phyloP scores from a whole-genome alignment of 2,797 vertebrate genomes.

The Megalops cyprinoides region DNA sequence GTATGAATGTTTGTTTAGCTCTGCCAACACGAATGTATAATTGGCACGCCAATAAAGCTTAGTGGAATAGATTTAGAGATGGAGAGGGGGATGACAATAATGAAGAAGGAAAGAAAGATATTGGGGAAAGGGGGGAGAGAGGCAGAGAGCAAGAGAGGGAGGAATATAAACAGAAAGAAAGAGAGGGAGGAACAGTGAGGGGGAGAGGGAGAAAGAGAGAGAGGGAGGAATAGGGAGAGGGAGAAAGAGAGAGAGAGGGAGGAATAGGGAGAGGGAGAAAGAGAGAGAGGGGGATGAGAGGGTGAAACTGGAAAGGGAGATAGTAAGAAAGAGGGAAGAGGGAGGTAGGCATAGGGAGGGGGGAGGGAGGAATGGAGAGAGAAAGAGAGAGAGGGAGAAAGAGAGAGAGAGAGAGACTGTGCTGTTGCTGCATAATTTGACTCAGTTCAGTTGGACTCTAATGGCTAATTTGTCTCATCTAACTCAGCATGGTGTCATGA shows the following conservation, averaged over 20 bases:
- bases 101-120: not conserved
- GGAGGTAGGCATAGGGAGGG: too few relatives aligned
- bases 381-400: not conserved
- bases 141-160: not conserved
- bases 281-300: not conserved
- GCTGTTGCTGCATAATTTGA: slow-evolving; percentile 34
- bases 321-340: too few relatives aligned
- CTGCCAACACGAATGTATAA: too few relatives aligned
- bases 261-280: not conserved
- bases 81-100: too few relatives aligned
- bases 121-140: not conserved
- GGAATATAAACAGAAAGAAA: slow-evolving; percentile 20
- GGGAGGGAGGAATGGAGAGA: too few relatives aligned
- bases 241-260: not conserved
- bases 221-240: too few relatives aligned
- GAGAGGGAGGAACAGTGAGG: too few relatives aligned
- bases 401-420: slow-evolving; percentile 11
- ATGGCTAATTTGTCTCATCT: slow-evolving; percentile 27
- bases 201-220: not conserved
- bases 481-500: not conserved
- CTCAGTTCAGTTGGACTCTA: slow-evolving; percentile 13
- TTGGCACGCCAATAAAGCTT: too few relatives aligned
- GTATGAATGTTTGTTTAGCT: too few relatives aligned
- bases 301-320: not conserved
- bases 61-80: too few relatives aligned